Evolutionary conservation across 2,888 invertebrate species (phyloP), one percentile per base, ranked within the genome.

Genomic region (Meiosimyza platycephala): DNA sequence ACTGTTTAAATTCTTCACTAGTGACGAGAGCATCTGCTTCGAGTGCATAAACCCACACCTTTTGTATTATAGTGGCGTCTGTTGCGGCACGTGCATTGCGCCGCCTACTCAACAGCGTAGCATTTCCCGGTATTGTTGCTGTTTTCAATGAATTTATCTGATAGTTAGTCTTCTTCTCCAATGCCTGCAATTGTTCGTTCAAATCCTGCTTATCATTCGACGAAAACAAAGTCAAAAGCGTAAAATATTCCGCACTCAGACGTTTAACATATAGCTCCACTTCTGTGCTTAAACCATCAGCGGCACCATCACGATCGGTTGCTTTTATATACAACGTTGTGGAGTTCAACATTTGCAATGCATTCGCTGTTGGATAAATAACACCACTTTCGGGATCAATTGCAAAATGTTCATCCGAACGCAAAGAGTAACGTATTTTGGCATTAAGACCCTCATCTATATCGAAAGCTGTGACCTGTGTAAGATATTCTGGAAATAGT

Each of bases 391-490:
- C 66, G 0, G 77, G 66, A 77, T 83, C 76, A 40, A 83, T 82
- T 64, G 68, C 68, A 75, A 82, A 83, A 72, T 80, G 78, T 7
- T 66, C 47, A 73, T 81, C 79, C n/a, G 70, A 50, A 28, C 73
- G 72, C 18, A 82, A 75, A 40, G 72, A 72, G 50, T 78, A 83
- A 47, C 74, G 74, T 52, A 83, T 79, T 54, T 76, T 71, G 3
- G 80, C 79, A 77, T 83, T 83, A 6, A 78, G 22, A 4, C 78
- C 81, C 15, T 74, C 72, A 74, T 83, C 83, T 13, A 57, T 73
- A 72, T 83, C 83, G 2, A 50, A 73, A 2, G 82, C 81, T 3
- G 72, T 47, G 18, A 82, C 77, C 77, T 79, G 73, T 7, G 77
- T 72, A 22, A 83, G 71, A 76, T 79, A 75, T 59, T 80, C 77